Percentiles rank a stretch among this genome's conserved stretches.
Conservation (phyloP, 2,888 invertebrate species). For the Hydropsyche betteni region DNA sequence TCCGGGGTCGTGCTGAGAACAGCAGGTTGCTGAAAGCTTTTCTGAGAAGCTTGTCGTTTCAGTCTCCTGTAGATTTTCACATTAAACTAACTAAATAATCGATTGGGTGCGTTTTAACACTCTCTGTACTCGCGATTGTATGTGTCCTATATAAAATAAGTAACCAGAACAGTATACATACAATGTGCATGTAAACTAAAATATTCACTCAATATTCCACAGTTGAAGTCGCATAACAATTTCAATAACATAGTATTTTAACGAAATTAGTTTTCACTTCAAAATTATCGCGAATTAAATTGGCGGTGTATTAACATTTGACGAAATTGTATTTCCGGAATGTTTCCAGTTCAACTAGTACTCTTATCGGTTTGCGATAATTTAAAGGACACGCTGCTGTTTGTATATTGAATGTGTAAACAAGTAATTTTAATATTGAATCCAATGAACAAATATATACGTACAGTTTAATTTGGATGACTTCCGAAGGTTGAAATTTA, state of each 20-base stretch:
- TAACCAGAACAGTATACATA: neutral
- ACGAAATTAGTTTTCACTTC: no score
- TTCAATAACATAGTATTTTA: no score
- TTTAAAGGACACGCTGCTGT: constrained; percentile 3
- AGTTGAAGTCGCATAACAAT: no score
- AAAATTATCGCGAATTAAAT: neutral
- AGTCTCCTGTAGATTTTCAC: constrained; percentile 37
- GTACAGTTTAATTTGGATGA: no score
- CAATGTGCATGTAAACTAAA: neutral
- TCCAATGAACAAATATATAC: no score
- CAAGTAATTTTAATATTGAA: no score
- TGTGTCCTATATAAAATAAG: no score
- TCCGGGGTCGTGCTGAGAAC: constrained; percentile 28
- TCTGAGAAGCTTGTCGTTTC: constrained; percentile 23
- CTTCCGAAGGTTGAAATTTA: no score
- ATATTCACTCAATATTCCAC: no score
- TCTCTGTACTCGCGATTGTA: neutral
- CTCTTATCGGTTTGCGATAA: constrained; percentile 12
- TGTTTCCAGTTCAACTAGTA: neutral
- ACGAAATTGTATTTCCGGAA: constrained; percentile 15
- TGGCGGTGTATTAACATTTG: neutral
- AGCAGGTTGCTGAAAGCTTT: constrained; percentile 41
- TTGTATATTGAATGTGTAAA: no score
- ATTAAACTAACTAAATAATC: constrained; percentile 38
- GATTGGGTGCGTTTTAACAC: constrained; percentile 18